Evolutionary conservation across 2,797 vertebrate species (phyloP).

Genomic region (Hydrophis major): DNA sequence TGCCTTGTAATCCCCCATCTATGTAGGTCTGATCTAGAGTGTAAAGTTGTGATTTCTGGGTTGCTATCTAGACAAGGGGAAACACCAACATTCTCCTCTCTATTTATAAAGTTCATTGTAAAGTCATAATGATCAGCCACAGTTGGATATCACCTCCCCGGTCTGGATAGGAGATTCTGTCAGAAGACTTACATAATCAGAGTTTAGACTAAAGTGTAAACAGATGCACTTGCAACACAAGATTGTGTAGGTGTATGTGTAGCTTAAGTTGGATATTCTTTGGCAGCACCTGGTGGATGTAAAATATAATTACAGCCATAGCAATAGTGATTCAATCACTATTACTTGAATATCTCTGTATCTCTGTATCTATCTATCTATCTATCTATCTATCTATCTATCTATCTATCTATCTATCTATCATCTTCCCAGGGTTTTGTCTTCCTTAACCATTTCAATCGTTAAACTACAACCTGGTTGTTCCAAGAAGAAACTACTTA

Average conservation of each 20-base stretch:
- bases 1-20: background rate
- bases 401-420: too few relatives aligned
- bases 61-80: background rate
- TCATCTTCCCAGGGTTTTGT: too few relatives aligned
- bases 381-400: too few relatives aligned
- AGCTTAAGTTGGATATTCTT: slow-evolving; percentile 70
- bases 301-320: slow-evolving; percentile 73
- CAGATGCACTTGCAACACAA: slow-evolving; percentile 35
- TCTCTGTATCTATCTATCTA: too few relatives aligned
- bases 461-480: too few relatives aligned
- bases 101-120: background rate
- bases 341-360: too few relatives aligned
- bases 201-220: background rate
- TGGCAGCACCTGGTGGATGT: slow-evolving; percentile 84
- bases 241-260: slow-evolving; percentile 5
- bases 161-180: background rate
- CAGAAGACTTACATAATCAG: background rate
- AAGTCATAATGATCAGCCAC: background rate
- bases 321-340: background rate
- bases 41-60: background rate
- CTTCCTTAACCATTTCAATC: background rate
- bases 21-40: background rate
- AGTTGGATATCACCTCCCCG: background rate
- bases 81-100: background rate
- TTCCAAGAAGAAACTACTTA: background rate